Evolutionary conservation across 2,888 invertebrate species (phyloP), one percentile per base, ranked within the genome.

Genomic region (Marasmarcha lunaedactyla): DNA sequence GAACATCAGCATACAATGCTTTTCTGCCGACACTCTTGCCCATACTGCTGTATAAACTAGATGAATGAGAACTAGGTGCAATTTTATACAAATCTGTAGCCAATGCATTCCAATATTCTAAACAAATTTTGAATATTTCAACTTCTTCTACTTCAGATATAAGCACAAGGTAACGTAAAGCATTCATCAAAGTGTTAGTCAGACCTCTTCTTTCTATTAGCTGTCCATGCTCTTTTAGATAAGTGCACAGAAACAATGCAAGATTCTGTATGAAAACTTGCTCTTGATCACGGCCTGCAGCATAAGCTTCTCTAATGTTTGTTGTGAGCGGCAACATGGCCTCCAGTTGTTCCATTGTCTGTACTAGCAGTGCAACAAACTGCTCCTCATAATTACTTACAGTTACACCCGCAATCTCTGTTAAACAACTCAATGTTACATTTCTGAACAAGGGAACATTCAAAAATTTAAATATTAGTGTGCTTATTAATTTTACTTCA

Each of bases 261-360:
- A 99, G 86, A 79, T 99, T 98, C 67, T 98, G 98, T 46, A 99
- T 98, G 69, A 99, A 98, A 63, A 97, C 96, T 73, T 99, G 99
- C 68, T 99, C 98, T 63, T 95, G 94, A 73, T 98, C 98, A 54
- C 91, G 89, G 14, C 98, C 98, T 49, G 90, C 88, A 37, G 95
- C 91, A 77, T 98, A 99, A 1, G 98, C 97, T 48, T 93, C 92
- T 51, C 93, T 91, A 62, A 99, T 95, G 65, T 98, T 96, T 30
- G 97, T 95, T 42, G 90, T 89, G 35, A 93, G 79, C 1, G 97
- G 96, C 54, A 98, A 86, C 92, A 98, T 97, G 63, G 89, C 88
- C 71, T 96, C 94, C 41, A 98, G 83, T 66, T 97, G 94, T 53
- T 90, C 88, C 93, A 98, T 96, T 1, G 97, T 95, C 62, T 95